Evolutionary conservation across 2,113 vertebrate genomes (phyloP), one percentile per base, ranked within the genome.

Genomic region (Oncorhynchus nerka): DNA sequence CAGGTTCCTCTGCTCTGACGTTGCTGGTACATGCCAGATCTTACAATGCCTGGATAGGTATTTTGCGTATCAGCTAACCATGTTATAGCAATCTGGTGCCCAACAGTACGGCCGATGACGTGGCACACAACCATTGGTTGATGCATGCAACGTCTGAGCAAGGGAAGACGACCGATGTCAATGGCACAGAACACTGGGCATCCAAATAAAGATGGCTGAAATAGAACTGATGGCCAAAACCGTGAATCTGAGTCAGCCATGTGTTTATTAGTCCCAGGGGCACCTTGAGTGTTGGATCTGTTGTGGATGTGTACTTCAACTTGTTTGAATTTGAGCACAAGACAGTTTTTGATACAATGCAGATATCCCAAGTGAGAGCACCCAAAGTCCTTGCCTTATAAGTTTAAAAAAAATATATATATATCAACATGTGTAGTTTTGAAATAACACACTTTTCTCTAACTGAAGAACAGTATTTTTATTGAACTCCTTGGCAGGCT

Each of bases 391-490:
- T 89, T 92, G 91, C 93, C 93, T 93, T 93, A 92, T 91, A 64
- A 84, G 80, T 85, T 86, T 80, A 75, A 75, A 77, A 70, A 84
- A 77, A 70, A 84, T 82, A 86, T 75, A 9, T 57, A n/a, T 61
- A 61, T 61, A 22, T 22, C 7, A 70, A 59, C 78, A 68, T 77
- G 84, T 85, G 84, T 88, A 84, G 88, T 90, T 91, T 91, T 91
- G 78, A 92, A 88, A 87, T 71, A 55, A 86, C 82, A 83, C 80
- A 81, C 81, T 71, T 85, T 92, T 92, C 86, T 93, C 86, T 88
- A 81, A 90, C 75, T 90, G 90, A 90, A 92, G 79, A 89, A 89
- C 86, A 85, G 88, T 91, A 92, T 93, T 94, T 90, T 91, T 86
- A 92, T 91, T 91, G 87, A 85, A 81, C 79, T 91, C 83, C 89